Evolutionary conservation across 2,888 invertebrate species (phyloP).

Genomic region (Cheilosia variabilis): DNA sequence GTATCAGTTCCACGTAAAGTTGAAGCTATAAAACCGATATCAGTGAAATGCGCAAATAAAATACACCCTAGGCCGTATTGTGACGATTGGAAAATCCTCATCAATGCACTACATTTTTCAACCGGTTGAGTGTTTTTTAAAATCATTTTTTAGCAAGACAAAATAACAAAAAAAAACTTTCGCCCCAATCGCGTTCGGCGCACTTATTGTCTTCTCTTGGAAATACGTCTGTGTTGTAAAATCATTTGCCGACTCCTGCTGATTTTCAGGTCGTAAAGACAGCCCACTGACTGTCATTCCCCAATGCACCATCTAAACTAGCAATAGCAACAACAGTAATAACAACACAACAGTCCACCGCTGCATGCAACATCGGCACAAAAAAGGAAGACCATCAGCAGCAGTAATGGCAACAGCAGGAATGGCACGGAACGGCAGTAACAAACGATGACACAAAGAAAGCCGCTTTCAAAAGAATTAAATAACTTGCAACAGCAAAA

Average conservation of each 20-base stretch:
- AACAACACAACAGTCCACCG: conserved; percentile 45
- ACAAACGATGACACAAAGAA: conserved; percentile 75
- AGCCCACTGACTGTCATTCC: conserved; percentile 70
- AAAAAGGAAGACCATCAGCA: conserved; percentile 27
- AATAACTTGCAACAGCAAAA: conserved; percentile 75
- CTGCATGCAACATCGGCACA: conserved; percentile 62
- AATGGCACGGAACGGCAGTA: conserved; percentile 63
- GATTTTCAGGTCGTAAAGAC: conserved; percentile 74
- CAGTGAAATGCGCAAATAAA: conserved; percentile 39
- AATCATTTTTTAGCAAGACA: conserved; percentile 13
- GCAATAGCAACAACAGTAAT: conserved; percentile 28
- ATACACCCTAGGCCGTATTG: conserved; percentile 27
- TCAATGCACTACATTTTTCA: conserved; percentile 31
- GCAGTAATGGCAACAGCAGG: conserved; percentile 48
- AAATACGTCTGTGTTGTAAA: conserved; percentile 38
- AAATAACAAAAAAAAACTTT: conserved; percentile 17
- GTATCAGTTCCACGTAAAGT: neutral
- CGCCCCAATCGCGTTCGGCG: conserved; percentile 34
- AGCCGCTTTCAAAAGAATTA: conserved; percentile 75
- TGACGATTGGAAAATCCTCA: conserved; percentile 29
- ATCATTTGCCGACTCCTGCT: conserved; percentile 69
- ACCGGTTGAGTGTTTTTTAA: conserved; percentile 50
- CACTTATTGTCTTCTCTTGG: conserved; percentile 50
- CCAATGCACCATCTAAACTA: conserved; percentile 45
- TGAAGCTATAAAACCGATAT: neutral